These are phyloP conservation scores for Drosophila cognata DNA, from an alignment of 2,888 invertebrate genomes.

Conservation along the genomic window DNA sequence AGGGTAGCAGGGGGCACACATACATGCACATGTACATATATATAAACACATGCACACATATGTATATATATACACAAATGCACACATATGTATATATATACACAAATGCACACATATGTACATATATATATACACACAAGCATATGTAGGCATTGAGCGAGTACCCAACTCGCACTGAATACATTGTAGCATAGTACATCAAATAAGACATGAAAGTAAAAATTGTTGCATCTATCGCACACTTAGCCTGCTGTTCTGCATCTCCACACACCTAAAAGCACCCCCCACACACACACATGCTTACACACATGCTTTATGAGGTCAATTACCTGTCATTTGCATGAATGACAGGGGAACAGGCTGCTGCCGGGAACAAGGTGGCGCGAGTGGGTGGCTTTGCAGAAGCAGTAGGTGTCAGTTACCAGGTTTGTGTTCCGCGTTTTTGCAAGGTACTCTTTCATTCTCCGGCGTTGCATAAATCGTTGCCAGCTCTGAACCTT, in stretches of 20 bases:
- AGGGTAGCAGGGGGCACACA: conserved; percentile 4
- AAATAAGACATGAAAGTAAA: conserved; percentile 75
- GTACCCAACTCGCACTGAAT: conserved; percentile 6
- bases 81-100: conserved; percentile 16
- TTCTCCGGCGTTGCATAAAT: conserved; percentile 53
- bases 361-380: conserved; percentile 5
- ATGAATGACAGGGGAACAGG: conserved; percentile 58
- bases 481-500: conserved; percentile 62
- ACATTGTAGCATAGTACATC: conserved; percentile 33
- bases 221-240: conserved; percentile 71
- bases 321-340: conserved; percentile 80
- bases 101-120: neutral
- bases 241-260: conserved; percentile 6
- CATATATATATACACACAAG: conserved; percentile 17
- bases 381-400: conserved; percentile 2
- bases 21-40: conserved; percentile 4
- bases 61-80: conserved; percentile 23
- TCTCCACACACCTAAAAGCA: neutral
- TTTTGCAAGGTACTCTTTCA: conserved; percentile 32
- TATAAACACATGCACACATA: neutral
- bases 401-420: conserved; percentile 65
- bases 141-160: conserved; percentile 9
- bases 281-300: neutral
- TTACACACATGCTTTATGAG: conserved; percentile 62
- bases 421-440: conserved; percentile 19